phyloP scores from a whole-genome alignment of 1,140 invertebrate genomes.

The Paralvinella palmiformis region DNA sequence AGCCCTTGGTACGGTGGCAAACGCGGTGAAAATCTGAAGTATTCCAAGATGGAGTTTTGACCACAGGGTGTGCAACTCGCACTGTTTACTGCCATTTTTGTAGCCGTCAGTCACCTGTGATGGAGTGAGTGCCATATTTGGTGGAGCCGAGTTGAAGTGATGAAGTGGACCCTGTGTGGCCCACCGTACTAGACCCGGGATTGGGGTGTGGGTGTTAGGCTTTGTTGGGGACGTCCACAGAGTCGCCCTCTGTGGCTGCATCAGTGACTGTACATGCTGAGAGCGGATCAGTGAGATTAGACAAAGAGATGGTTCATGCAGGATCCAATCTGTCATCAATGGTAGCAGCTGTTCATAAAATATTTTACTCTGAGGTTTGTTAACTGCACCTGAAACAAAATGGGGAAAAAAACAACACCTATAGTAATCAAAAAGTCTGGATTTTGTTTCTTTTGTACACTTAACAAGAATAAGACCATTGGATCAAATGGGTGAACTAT shows the following conservation, averaged over 20 bases:
- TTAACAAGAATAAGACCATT: not conserved
- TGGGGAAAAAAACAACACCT: not conserved
- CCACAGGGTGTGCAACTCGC: conserved; percentile 1
- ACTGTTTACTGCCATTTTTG: not conserved
- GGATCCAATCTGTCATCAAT: conserved; percentile 14
- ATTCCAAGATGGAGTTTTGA: conserved; percentile 9
- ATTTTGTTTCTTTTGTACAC: not conserved
- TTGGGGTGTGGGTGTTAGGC: conserved; percentile 17
- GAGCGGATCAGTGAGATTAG: conserved; percentile 13
- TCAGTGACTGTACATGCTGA: conserved; percentile 11
- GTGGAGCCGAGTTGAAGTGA: not conserved
- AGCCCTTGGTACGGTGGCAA: conserved; percentile 11
- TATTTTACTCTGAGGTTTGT: not conserved
- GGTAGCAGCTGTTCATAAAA: conserved; percentile 11
- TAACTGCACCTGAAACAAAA: not conserved
- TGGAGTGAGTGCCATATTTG: too few species aligned
- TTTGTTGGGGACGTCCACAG: conserved; percentile 19
- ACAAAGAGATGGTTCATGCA: conserved; percentile 3
- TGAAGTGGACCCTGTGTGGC: conserved; percentile 1
- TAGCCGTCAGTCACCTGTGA: not conserved
- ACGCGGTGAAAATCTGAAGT: conserved; percentile 5
- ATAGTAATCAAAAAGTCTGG: not conserved
- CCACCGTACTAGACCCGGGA: conserved; percentile 16
- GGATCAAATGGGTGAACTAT: conserved; percentile 1
- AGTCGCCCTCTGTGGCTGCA: not conserved